Conservation (phyloP, 2,113 vertebrate species). For the Cebus imitator region DNA sequence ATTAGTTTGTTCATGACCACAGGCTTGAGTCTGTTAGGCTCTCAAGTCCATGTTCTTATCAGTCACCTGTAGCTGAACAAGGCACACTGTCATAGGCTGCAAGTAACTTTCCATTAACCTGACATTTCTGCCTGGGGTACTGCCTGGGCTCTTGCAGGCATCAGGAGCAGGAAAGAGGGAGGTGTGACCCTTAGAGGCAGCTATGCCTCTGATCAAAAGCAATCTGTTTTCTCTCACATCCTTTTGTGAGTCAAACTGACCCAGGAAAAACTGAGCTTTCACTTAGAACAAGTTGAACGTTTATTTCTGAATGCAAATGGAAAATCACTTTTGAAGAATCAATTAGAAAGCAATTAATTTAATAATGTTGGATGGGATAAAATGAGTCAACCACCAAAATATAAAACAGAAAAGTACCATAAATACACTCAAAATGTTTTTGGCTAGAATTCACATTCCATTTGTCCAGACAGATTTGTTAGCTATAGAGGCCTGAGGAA, state of each 20-base stretch:
- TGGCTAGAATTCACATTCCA: slow-evolving; percentile 54
- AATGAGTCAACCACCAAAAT: slow-evolving; percentile 71
- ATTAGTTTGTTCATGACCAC: background rate
- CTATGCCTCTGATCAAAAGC: slow-evolving; percentile 6
- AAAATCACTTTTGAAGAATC: slow-evolving; percentile 60
- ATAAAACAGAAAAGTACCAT: slow-evolving; percentile 58
- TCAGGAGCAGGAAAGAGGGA: background rate
- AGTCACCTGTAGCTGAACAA: background rate
- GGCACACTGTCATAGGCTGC: background rate
- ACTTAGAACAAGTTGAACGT: slow-evolving; percentile 52
- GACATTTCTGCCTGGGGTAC: background rate
- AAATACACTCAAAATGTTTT: slow-evolving; percentile 57
- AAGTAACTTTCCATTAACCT: background rate
- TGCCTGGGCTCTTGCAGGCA: background rate
- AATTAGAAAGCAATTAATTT: slow-evolving; percentile 61
- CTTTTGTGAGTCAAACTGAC: slow-evolving; percentile 37
- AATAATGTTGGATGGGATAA: slow-evolving; percentile 47
- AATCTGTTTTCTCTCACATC: background rate
- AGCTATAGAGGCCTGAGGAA: slow-evolving; percentile 31
- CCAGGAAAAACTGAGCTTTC: slow-evolving; percentile 59
- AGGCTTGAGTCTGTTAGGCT: background rate
- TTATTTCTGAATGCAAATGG: slow-evolving; percentile 56
- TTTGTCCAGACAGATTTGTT: slow-evolving; percentile 66
- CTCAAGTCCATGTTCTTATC: background rate
- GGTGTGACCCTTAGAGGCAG: background rate